A percentile compares a stretch with the other conserved stretches of the same genome.
Evolutionary conservation across 1,140 invertebrate species (phyloP).

Genomic region (Drosophila pruinosa): DNA sequence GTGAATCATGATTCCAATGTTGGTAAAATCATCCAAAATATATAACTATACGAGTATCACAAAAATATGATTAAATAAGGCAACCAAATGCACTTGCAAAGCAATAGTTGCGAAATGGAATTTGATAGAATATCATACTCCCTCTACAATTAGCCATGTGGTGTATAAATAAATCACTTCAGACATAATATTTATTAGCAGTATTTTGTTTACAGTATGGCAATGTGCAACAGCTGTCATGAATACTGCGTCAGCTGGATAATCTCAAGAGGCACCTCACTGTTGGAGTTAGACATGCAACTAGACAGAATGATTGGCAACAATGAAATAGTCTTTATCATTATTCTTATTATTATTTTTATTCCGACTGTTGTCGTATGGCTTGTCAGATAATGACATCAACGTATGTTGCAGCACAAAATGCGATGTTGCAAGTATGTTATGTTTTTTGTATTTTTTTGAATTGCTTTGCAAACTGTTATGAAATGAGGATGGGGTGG

Average conservation of each 20-base stretch:
- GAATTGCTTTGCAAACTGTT: conserved; percentile 13
- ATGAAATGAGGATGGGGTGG: not conserved
- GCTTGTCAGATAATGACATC: conserved; percentile 35
- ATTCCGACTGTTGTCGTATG: not conserved
- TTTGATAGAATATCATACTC: not conserved
- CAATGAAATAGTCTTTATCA: not conserved
- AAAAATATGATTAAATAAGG: not conserved
- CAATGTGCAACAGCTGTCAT: not conserved
- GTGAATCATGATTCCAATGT: conserved; percentile 35
- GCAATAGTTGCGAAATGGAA: conserved; percentile 9
- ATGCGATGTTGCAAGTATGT: conserved; percentile 27
- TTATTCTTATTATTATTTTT: conserved; percentile 3
- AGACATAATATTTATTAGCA: too few species aligned
- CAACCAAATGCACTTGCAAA: not conserved
- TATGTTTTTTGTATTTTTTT: conserved; percentile 20
- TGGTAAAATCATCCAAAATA: conserved; percentile 8
- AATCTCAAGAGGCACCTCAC: not conserved
- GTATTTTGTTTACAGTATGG: too few species aligned
- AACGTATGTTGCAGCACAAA: conserved; percentile 55
- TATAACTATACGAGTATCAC: not conserved
- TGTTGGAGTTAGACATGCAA: not conserved
- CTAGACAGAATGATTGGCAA: not conserved
- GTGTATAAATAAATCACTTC: too few species aligned
- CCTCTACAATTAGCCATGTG: too few species aligned
- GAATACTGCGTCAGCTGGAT: not conserved